phyloP scores from a whole-genome alignment of 1,140 invertebrate genomes.

The Lethocerus indicus region DNA sequence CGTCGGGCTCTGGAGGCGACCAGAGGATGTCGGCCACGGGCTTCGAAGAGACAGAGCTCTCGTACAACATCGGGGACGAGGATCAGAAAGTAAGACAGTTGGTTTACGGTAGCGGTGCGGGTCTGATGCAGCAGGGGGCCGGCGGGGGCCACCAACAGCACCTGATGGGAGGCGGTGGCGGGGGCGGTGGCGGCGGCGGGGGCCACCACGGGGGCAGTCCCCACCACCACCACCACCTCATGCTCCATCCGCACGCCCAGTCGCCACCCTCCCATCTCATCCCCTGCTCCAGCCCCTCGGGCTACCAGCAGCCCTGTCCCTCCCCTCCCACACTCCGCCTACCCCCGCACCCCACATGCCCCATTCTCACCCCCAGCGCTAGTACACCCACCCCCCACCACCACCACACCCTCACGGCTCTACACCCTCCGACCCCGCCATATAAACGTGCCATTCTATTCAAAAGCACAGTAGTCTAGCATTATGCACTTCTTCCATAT shows the following conservation, averaged over 20 bases:
- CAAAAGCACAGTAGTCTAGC: no score
- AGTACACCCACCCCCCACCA: no score
- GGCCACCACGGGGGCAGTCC: conserved; percentile 38
- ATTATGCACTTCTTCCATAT: no score
- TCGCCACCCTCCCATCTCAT: conserved; percentile 39
- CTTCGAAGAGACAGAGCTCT: conserved; percentile 95
- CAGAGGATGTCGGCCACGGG: conserved; percentile 96
- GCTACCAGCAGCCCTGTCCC: conserved; percentile 37
- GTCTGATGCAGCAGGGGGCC: conserved; percentile 36
- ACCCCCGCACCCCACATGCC: conserved; percentile 39
- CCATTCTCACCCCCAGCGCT: conserved; percentile 52
- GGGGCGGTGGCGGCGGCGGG: conserved; percentile 34
- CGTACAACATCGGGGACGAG: conserved; percentile 88
- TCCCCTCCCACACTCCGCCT: conserved; percentile 37
- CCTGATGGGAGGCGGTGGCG: conserved; percentile 26
- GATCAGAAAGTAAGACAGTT: conserved; percentile 92
- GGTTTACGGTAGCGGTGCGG: conserved; percentile 51
- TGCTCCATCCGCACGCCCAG: conserved; percentile 36
- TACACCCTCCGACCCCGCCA: no score
- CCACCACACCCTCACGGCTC: no score
- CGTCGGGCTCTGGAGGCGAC: conserved; percentile 42
- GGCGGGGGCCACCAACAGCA: conserved; percentile 25
- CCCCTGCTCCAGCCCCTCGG: conserved; percentile 33
- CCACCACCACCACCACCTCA: conserved; percentile 21
- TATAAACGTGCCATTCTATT: no score